A percentile compares a stretch with the other conserved stretches of the same genome.
phyloP scores from a whole-genome alignment of 2,797 vertebrate species.

The Tympanoctomys barrerae region DNA sequence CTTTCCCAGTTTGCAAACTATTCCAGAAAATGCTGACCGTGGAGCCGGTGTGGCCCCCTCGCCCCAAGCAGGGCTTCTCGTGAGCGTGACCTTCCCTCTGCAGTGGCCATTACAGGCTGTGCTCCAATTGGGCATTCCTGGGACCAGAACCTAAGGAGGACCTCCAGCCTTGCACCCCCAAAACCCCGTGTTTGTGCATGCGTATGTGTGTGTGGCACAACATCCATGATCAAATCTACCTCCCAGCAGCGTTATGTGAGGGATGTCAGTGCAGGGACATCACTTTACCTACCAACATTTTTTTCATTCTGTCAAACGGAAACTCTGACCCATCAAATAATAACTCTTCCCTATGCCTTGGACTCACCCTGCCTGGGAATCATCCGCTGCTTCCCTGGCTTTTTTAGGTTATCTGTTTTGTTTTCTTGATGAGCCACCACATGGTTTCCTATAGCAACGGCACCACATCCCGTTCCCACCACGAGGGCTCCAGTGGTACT shows the following conservation, averaged over 20 bases:
- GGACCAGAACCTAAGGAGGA: neutral
- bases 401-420: neutral
- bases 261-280: neutral
- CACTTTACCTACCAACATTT: neutral
- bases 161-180: neutral
- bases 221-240: neutral
- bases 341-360: neutral
- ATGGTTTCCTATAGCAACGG: neutral
- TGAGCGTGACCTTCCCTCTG: neutral
- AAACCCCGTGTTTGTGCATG: neutral
- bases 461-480: neutral
- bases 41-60: neutral
- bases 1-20: neutral
- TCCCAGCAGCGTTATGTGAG: neutral
- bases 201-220: neutral
- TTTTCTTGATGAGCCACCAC: neutral
- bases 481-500: neutral
- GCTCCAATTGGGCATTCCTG: neutral
- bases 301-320: neutral
- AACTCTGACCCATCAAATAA: neutral
- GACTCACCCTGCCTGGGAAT: neutral
- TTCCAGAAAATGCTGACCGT: neutral
- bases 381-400: neutral
- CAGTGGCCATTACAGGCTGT: neutral
- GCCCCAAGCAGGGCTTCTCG: neutral